Evolutionary conservation across 2,797 vertebrate genomes (phyloP), one percentile per base, ranked within the genome.

Genomic region (Chaunax sp.): DNA sequence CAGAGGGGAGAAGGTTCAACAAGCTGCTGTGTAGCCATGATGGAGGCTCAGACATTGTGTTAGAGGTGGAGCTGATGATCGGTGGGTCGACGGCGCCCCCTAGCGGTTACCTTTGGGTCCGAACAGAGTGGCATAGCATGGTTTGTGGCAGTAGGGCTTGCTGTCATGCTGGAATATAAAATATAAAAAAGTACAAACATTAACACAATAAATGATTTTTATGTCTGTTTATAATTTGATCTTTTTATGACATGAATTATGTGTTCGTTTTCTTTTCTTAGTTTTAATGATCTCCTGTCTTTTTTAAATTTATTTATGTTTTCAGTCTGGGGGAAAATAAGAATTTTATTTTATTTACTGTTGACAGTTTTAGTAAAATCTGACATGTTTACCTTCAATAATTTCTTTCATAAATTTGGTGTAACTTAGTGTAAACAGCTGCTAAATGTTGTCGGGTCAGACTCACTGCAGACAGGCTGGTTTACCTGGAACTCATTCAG

Each of bases 71-170:
- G 72, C 41, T 63, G 72, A 82, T 63, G 80, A 82, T 50, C 45
- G 69, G 68, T 66, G 80, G 72, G 72, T 38, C 19, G 79, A 87
- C 82, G 78, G 90, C 93, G 22, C 93, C 93, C 66, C 78, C 93
- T 94, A 92, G 91, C 87, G 94, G 90, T 85, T 82, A 99, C 98
- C 98, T 97, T 99, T 99, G 82, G 98, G 98, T 63, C 97, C 97
- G 0, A 96, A 97, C 44, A 97, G 93, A 0, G 95, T 94, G 28
- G 97, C 97, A 0, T 98, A 99, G 89, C 97, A 98, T 0, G 97
- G 97, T 78, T 98, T 98, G 93, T 99, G 97, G 91, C 97, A 99
- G 91, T 98, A 99, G 0, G 97, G 97, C 84, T 96, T 95, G 59
- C 95, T 95, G 0, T 98, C 95, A 0, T 99, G 97, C 97, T 99